A percentile compares a stretch with the other conserved stretches of the same genome.
Conservation (phyloP, 2,113 vertebrate genomes). For the Myotis davidii region DNA sequence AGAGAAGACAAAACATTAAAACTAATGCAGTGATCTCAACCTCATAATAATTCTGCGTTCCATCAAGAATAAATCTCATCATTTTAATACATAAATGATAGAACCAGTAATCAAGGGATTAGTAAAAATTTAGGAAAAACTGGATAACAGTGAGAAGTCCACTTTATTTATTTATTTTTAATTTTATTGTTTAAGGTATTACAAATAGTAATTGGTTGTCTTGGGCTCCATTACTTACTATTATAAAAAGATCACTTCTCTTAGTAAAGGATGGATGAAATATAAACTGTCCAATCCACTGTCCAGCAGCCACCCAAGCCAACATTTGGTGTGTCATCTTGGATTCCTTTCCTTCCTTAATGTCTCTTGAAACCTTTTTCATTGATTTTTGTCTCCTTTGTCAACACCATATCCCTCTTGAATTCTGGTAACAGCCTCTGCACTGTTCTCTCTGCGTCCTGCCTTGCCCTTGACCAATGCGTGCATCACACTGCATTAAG, state of each 20-base stretch:
- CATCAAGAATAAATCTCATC: background rate
- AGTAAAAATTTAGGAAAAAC: constrained; percentile 46
- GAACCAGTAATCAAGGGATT: constrained; percentile 25
- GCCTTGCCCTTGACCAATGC: background rate
- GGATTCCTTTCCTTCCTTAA: background rate
- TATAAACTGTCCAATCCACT: background rate
- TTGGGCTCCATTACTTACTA: background rate
- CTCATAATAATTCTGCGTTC: background rate
- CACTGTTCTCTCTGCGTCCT: background rate
- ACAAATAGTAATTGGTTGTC: background rate
- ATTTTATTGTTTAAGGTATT: no score
- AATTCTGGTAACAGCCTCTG: background rate
- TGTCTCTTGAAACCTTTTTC: background rate
- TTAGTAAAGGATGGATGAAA: background rate
- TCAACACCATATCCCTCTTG: background rate
- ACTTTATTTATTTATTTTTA: background rate
- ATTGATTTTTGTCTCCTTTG: background rate
- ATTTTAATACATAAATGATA: background rate
- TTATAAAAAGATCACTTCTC: background rate
- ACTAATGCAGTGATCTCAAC: background rate
- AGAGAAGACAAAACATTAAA: background rate
- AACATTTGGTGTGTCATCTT: background rate
- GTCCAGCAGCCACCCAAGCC: background rate
- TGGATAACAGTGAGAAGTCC: background rate
- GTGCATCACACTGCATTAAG: background rate